Evolutionary conservation across 2,797 vertebrate species (phyloP), one percentile per base, ranked within the genome.

Genomic region (Pachyuromys duprasi): DNA sequence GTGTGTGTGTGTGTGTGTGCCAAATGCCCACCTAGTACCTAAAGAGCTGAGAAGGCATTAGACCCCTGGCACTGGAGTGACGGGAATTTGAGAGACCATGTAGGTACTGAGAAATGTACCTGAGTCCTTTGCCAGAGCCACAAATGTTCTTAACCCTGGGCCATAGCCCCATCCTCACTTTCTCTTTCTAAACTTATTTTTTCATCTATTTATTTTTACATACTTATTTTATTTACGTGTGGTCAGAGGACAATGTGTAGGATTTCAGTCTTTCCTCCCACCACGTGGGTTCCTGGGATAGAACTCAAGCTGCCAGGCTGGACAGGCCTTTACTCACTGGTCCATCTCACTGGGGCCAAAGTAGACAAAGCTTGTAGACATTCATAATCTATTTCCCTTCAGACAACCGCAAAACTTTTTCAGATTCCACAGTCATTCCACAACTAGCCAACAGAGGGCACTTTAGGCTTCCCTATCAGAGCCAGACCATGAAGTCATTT

Each of bases 381-480:
- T 62, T 62, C 11, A n/a, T 15, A 14, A 31, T 57, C 24, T 12
- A 82, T 63, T 33, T 84, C 13, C 13, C 49, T 49, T 49, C 49
- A 49, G 49, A 49, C 49, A 49, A 45, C 20, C 2, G 22, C 79
- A 91, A 69, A 18, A n/a, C 63, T 39, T 95, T 67, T 33, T 39
- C 36, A 76, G 0, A 9, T 42, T 53, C 65, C 60, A 67, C 33
- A 33, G 75, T 93, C 53, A 91, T 90, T 76, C 45, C 79, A 33
- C 0, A 7, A 87, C 39, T 75, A 87, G 39, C 94, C 96, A 91
- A 24, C 33, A 97, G 97, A 91, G 93, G 94, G 96, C 91, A 57
- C 33, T 42, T n/a, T 72, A 79, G 67, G 55, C 22, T 76, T 87
- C 75, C 20, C 81, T 62, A 20, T 36, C 28, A 57, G 0, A 26